Evolutionary conservation across 2,888 invertebrate genomes (phyloP), one percentile per base, ranked within the genome.

Genomic region (Eledona agricola): DNA sequence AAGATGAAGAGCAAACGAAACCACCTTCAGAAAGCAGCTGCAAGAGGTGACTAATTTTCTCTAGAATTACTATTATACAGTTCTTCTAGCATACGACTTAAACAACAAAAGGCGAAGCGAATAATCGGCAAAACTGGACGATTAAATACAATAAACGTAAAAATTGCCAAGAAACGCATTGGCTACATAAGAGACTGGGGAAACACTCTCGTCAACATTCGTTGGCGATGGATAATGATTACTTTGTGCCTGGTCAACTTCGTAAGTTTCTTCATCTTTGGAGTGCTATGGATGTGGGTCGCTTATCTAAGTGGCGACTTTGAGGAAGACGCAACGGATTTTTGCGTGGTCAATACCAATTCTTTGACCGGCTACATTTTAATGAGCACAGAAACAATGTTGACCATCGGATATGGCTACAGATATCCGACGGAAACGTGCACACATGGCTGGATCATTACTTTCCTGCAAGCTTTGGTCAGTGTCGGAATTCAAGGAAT

Each of bases 171-270:
- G 17, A 73, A 72, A 54, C 60, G 64, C 35, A 50, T 66, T 17
- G 55, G 57, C 1, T 74, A 70, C 58, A 58, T 72, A 73, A 80
- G 47, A 56, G 85, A 85, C 67, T 71, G 83, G 26, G 84, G 83
- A 69, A 83, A 83, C 9, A 83, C 84, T 0, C 66, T 85, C 73
- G 82, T 90, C 19, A 88, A 88, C 73, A 82, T 86, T 57, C 82
- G 84, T 72, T 91, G 90, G 90, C 78, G 88, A 5, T 87, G 84
- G 78, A 83, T 88, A 1, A 74, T 88, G 1, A 68, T 87, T 1
- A 64, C 69, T 11, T 42, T 72, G 9, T 62, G 65, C 47, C 15
- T 70, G 19, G 71, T 71, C 1, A 70, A 72, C 46, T 66, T 67
- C 13, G 52, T 51, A 4, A 62, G 60, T 38, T 70, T 66, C 35